Evolutionary conservation across 2,888 invertebrate species (phyloP).

Genomic region (Diplazon laetatorius): DNA sequence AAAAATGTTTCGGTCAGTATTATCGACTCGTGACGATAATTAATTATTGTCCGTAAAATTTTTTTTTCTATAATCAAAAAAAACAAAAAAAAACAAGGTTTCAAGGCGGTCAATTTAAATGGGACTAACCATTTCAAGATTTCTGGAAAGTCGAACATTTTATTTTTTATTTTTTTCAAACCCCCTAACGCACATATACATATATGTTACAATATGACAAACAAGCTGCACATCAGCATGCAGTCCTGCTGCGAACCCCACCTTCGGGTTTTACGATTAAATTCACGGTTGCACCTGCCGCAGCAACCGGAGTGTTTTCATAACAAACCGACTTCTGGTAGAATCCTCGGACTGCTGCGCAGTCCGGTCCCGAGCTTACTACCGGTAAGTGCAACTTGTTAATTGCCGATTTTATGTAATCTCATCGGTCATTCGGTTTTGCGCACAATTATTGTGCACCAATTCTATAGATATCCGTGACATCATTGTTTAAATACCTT

Average conservation of each 20-base stretch:
- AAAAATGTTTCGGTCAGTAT: too few relatives aligned
- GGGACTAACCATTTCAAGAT: too few relatives aligned
- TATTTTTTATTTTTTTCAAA: too few relatives aligned
- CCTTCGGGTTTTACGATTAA: constrained; percentile 36
- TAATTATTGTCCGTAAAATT: too few relatives aligned
- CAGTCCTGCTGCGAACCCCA: constrained; percentile 11
- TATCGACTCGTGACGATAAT: too few relatives aligned
- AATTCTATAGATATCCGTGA: background rate
- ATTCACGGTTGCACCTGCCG: constrained; percentile 74
- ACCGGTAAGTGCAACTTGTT: constrained; percentile 26
- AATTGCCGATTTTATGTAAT: constrained; percentile 34
- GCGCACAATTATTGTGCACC: background rate
- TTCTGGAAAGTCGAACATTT: too few relatives aligned
- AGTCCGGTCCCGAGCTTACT: constrained; percentile 28
- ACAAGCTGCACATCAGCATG: too few relatives aligned
- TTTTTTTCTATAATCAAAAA: too few relatives aligned
- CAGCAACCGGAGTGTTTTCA: constrained; percentile 77
- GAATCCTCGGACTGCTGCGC: constrained; percentile 36
- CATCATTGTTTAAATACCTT: background rate
- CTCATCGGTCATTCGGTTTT: background rate
- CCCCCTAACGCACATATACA: too few relatives aligned
- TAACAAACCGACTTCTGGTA: constrained; percentile 48
- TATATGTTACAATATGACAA: too few relatives aligned
- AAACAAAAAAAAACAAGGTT: too few relatives aligned
- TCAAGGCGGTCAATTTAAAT: too few relatives aligned